phyloP scores from a whole-genome alignment of 2,113 vertebrate genomes.

The Leptobrachium leishanense region DNA sequence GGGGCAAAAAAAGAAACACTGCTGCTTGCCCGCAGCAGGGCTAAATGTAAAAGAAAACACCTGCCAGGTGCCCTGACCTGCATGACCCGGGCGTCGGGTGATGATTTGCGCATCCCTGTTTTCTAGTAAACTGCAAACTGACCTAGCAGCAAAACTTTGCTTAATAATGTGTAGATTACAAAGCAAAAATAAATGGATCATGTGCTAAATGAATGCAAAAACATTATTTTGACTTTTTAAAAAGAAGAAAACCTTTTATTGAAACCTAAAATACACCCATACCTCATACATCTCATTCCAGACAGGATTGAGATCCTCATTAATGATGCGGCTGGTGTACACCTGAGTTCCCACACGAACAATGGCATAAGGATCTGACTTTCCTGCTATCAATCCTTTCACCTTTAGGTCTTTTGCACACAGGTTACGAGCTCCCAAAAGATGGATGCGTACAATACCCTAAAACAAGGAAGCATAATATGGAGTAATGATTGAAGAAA shows the following conservation, averaged over 20 bases:
- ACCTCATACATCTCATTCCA: constrained; percentile 94
- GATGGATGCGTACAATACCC: constrained; percentile 88
- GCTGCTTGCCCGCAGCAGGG: too few species aligned
- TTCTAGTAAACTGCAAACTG: too few species aligned
- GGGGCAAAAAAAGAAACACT: too few species aligned
- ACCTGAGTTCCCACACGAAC: constrained; percentile 87
- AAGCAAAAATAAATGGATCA: too few species aligned
- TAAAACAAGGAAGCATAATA: constrained; percentile 47
- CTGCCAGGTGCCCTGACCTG: too few species aligned
- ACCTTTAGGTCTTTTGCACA: constrained; percentile 85
- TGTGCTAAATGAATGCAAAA: too few species aligned
- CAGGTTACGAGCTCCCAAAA: constrained; percentile 79
- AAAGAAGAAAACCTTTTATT: too few species aligned
- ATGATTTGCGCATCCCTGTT: too few species aligned
- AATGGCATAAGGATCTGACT: constrained; percentile 88
- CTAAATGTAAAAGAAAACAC: too few species aligned
- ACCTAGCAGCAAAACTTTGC: neutral
- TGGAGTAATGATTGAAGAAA: neutral
- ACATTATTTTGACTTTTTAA: too few species aligned
- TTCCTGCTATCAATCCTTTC: constrained; percentile 84
- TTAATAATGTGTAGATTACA: too few species aligned
- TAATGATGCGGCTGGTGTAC: constrained; percentile 82
- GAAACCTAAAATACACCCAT: constrained; percentile 31
- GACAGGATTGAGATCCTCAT: constrained; percentile 82
- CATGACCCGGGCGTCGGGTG: too few species aligned